phyloP scores from a whole-genome alignment of 2,888 invertebrate genomes.

The Watsonalla binaria region DNA sequence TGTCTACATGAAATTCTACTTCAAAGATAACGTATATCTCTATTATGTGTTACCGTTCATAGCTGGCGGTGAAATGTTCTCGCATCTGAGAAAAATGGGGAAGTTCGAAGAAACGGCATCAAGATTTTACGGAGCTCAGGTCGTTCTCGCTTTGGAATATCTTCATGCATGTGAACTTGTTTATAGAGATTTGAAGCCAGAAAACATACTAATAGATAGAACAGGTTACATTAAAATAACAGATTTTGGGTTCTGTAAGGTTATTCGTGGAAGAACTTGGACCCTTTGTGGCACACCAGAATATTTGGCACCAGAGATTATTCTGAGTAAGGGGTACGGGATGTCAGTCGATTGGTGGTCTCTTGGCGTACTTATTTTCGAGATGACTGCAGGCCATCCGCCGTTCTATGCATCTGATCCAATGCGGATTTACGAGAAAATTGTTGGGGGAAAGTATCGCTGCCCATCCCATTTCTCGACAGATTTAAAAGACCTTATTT shows the following conservation, averaged over 20 bases:
- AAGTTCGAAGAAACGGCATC: conserved; percentile 87
- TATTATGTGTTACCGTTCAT: conserved; percentile 91
- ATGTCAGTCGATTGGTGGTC: conserved; percentile 98
- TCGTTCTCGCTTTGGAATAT: conserved; percentile 93
- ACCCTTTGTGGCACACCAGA: conserved; percentile 98
- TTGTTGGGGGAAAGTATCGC: conserved; percentile 92
- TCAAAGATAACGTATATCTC: conserved; percentile 91
- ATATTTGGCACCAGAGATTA: conserved; percentile 96
- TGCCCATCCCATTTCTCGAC: conserved; percentile 89
- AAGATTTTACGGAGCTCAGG: conserved; percentile 94
- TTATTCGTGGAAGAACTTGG: conserved; percentile 87
- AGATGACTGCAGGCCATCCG: conserved; percentile 94
- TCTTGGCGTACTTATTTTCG: conserved; percentile 90
- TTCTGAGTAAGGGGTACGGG: conserved; percentile 94
- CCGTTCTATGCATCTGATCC: conserved; percentile 96
- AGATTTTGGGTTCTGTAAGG: conserved; percentile 97
- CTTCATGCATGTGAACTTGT: conserved; percentile 91
- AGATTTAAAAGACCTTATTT: conserved; percentile 88
- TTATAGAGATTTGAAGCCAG: conserved; percentile 95
- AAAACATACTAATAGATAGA: conserved; percentile 90
- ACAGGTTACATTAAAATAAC: conserved; percentile 90
- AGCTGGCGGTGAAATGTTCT: conserved; percentile 92
- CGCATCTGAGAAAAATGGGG: conserved; percentile 81
- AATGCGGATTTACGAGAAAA: conserved; percentile 96
- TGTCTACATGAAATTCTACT: conserved; percentile 89